Conservation (phyloP, 1,140 invertebrate genomes). For the Araneus ventricosus region DNA sequence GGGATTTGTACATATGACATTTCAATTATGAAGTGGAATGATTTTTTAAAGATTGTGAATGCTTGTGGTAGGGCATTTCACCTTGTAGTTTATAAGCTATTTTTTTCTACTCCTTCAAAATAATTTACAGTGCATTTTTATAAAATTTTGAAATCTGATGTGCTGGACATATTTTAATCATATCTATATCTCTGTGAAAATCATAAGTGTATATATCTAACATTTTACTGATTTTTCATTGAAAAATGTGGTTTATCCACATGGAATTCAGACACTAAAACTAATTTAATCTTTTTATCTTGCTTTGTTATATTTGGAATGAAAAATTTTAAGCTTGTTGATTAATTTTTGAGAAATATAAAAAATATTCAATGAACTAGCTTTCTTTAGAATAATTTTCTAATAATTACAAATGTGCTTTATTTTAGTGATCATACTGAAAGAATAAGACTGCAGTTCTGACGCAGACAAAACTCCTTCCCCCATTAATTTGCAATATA, state of each 20-base stretch:
- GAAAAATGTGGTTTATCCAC: not conserved
- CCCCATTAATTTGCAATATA: too few relatives aligned
- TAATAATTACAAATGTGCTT: too few relatives aligned
- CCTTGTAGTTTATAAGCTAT: not conserved
- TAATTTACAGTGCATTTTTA: conserved; percentile 34
- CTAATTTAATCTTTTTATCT: conserved; percentile 4
- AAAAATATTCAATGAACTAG: too few relatives aligned
- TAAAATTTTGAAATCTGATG: conserved; percentile 29
- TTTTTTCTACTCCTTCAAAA: conserved; percentile 32
- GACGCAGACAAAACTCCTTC: too few relatives aligned
- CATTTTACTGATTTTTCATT: conserved; percentile 20
- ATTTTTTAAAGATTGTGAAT: conserved; percentile 43
- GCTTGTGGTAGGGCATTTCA: conserved; percentile 59
- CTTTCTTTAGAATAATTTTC: too few relatives aligned
- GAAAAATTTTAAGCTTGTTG: conserved; percentile 5
- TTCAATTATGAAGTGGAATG: conserved; percentile 12
- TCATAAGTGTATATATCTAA: conserved; percentile 29
- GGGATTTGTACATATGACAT: conserved; percentile 63
- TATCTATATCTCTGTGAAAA: conserved; percentile 25
- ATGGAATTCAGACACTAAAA: not conserved
- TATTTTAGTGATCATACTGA: too few relatives aligned
- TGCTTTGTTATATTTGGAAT: not conserved
- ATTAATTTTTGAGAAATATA: not conserved
- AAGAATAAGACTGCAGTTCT: too few relatives aligned
- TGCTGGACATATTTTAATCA: conserved; percentile 55